Conservation (phyloP, 2,113 vertebrate genomes). For the Brachypteracias leptosomus region DNA sequence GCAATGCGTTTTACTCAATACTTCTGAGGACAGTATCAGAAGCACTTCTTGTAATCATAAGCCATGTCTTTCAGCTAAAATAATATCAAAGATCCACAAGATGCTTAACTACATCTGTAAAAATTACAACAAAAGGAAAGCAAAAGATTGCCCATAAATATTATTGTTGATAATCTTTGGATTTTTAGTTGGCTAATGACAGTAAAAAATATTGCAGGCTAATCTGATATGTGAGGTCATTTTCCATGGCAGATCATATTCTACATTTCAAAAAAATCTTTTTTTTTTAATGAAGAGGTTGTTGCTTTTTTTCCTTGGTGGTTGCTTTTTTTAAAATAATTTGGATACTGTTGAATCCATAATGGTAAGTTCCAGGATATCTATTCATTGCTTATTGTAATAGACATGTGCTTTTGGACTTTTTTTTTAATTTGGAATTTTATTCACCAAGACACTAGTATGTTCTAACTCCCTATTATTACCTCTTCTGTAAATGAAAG, state of each 20-base stretch:
- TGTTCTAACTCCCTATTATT: neutral
- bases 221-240: neutral
- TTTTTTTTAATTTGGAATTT: neutral
- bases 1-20: neutral
- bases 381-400: neutral
- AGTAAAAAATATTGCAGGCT: neutral
- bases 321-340: neutral
- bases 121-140: neutral
- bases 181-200: neutral
- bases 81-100: neutral
- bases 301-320: neutral
- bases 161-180: neutral
- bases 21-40: neutral
- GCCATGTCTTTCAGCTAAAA: neutral
- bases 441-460: neutral
- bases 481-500: neutral
- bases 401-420: neutral
- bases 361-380: neutral
- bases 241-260: neutral
- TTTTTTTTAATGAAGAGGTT: too few relatives aligned
- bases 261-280: neutral
- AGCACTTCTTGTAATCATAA: neutral
- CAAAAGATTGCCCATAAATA: neutral
- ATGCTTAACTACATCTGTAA: neutral
- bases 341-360: neutral